These are phyloP conservation scores for Muntiacus reevesi DNA, from an alignment of 2,113 vertebrate genomes.

Conservation along the genomic window DNA sequence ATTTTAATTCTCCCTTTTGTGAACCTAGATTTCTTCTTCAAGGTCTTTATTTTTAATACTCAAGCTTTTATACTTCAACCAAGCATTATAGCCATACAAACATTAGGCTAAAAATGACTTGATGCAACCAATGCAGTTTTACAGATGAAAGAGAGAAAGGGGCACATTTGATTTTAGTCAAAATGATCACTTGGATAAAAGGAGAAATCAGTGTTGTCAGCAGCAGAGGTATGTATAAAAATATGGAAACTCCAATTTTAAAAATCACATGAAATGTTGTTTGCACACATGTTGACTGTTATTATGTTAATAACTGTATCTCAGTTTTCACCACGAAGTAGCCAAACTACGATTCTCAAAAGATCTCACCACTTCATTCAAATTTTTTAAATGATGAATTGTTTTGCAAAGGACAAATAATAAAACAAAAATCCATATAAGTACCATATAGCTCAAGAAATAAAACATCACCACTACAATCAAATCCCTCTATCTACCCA, in stretches of 20 bases:
- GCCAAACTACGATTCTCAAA: not conserved
- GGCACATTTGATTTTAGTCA: not conserved
- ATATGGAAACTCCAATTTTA: not conserved
- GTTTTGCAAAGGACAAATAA: not conserved
- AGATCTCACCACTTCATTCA: not conserved
- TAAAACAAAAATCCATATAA: not conserved
- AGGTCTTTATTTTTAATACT: not conserved
- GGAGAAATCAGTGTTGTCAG: not conserved
- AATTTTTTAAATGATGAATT: constrained; percentile 7
- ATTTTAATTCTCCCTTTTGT: not conserved
- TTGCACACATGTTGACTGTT: not conserved
- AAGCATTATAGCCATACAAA: not conserved
- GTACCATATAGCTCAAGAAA: not conserved
- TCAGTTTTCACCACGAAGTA: not conserved
- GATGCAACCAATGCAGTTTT: not conserved
- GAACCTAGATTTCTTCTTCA: not conserved
- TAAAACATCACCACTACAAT: not conserved
- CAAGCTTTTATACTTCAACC: not conserved
- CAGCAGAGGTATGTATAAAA: not conserved
- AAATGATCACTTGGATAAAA: not conserved
- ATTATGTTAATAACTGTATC: not conserved
- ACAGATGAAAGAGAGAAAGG: not conserved
- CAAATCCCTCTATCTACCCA: not conserved
- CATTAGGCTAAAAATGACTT: not conserved
- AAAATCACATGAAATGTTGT: not conserved